Conservation (phyloP, 2,888 invertebrate genomes). For the Cancer borealis region DNA sequence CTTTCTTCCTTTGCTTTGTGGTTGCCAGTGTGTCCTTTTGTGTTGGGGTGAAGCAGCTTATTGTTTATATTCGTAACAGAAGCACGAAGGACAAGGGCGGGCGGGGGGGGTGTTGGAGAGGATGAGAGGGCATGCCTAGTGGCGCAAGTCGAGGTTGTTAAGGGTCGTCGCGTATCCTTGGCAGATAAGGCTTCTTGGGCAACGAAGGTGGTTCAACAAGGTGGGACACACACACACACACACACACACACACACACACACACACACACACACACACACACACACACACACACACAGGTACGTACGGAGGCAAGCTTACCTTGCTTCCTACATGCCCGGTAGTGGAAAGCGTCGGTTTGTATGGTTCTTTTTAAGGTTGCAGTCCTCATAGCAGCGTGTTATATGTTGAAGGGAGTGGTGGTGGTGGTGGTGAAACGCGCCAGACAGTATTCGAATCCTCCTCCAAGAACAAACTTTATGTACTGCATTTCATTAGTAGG, state of each 20-base stretch:
- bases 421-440: too few species aligned
- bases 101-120: background rate
- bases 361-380: background rate
- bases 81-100: background rate
- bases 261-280: too few species aligned
- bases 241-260: too few species aligned
- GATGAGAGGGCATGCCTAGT: background rate
- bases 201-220: background rate
- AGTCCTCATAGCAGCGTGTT: too few species aligned
- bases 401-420: too few species aligned
- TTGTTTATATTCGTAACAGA: background rate
- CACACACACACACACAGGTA: too few species aligned
- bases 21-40: background rate
- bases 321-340: background rate
- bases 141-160: background rate
- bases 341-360: background rate
- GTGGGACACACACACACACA: background rate
- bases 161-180: background rate
- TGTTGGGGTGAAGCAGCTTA: background rate
- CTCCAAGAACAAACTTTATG: background rate
- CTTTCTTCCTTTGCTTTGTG: background rate
- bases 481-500: background rate
- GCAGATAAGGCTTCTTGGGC: background rate
- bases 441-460: too few species aligned
- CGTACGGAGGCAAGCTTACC: background rate